Percentiles rank a stretch among this genome's conserved stretches.
These are phyloP conservation scores for Ennomos erosarius DNA, from an alignment of 2,888 invertebrate species.

Conservation along the genomic window DNA sequence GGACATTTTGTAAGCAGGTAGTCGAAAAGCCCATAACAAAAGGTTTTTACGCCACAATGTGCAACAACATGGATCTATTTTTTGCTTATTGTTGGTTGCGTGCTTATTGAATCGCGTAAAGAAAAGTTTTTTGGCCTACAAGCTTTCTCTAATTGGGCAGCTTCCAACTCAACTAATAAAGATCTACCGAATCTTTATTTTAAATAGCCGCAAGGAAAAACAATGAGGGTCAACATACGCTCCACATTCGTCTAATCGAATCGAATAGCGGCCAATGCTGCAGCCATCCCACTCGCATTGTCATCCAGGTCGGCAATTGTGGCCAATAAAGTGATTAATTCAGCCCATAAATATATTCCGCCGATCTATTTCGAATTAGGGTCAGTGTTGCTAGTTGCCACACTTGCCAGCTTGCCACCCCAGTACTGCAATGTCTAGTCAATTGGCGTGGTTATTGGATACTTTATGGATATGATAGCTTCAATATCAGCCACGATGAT, in stretches of 20 bases:
- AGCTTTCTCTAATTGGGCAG: constrained; percentile 19
- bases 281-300: constrained; percentile 62
- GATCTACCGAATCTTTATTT: constrained; percentile 25
- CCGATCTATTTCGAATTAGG: constrained; percentile 78
- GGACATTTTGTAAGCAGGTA: constrained; percentile 21
- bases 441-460: constrained; percentile 59
- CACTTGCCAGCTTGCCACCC: constrained; percentile 43
- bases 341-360: constrained; percentile 69
- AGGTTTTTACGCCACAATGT: constrained; percentile 18
- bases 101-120: constrained; percentile 27
- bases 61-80: constrained; percentile 11
- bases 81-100: constrained; percentile 11
- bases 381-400: constrained; percentile 53
- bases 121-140: constrained; percentile 23
- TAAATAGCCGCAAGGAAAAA: constrained; percentile 40
- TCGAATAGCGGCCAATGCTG: constrained; percentile 51
- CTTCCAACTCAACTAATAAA: constrained; percentile 38
- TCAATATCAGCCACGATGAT: constrained; percentile 47
- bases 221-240: constrained; percentile 61
- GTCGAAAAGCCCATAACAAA: constrained; percentile 15
- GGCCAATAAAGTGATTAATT: constrained; percentile 81
- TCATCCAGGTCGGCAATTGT: constrained; percentile 64
- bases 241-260: constrained; percentile 56
- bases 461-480: constrained; percentile 57
- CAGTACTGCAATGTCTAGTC: constrained; percentile 57